phyloP scores from a whole-genome alignment of 2,888 invertebrate species.

The Thymelicus sylvestris region DNA sequence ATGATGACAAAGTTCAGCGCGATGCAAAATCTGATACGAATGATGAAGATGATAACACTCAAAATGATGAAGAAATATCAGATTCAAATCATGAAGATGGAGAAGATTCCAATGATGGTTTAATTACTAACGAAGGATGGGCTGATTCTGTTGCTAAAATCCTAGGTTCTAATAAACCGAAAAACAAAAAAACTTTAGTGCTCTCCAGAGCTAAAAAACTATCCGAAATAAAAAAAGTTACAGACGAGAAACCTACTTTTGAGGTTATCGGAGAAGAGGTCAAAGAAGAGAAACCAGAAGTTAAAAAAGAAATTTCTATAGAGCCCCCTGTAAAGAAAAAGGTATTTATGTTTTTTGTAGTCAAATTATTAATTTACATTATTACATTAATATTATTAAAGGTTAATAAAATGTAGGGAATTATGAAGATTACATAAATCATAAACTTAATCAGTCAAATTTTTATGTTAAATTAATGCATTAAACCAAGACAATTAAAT shows the following conservation, averaged over 20 bases:
- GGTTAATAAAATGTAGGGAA: no score
- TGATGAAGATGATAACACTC: constrained; percentile 56
- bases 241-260: constrained; percentile 83
- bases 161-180: constrained; percentile 89
- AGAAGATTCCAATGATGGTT: constrained; percentile 45
- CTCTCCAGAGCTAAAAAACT: constrained; percentile 92
- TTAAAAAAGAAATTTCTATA: constrained; percentile 58
- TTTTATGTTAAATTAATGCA: no score
- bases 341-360: constrained; percentile 49
- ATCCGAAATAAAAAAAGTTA: constrained; percentile 77
- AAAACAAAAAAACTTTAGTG: constrained; percentile 89
- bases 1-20: constrained; percentile 56
- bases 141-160: constrained; percentile 93
- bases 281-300: constrained; percentile 70
- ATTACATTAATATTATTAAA: neutral
- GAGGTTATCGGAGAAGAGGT: constrained; percentile 87
- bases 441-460: no score
- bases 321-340: constrained; percentile 71
- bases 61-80: constrained; percentile 55
- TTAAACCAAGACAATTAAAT: no score
- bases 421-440: no score
- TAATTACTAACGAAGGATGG: constrained; percentile 89
- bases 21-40: constrained; percentile 54
- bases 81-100: constrained; percentile 48
- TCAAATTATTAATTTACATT: neutral